Base-by-base conservation (phyloP, 2,113 vertebrate species). In the Saccopteryx leptura region DNA sequence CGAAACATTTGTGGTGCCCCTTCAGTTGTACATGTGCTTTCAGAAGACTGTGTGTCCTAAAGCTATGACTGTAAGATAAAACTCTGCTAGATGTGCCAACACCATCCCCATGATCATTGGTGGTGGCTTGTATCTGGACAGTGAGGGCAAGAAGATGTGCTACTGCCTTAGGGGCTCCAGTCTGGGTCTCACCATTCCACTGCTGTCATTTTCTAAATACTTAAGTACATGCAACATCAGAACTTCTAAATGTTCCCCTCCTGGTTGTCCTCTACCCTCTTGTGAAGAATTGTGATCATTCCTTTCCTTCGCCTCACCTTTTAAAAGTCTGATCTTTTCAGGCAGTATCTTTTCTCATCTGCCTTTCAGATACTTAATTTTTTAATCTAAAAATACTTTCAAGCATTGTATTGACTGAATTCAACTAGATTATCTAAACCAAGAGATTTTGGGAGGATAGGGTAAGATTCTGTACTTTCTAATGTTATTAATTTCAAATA, bases 41-140 rank as follows among this genome's bases (percentile, higher is more conserved):
- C 52, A 39, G 79, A 81, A 46, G 24, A 21, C 2, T 33, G 31
- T 60, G 17, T 86, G 15, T 61, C 68, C 6, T 31, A 19, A 46
- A 58, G 68, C 18, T 54, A 15, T 52, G 28, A 46, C 39, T 21
- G 17, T 24, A 46, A 18, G 61, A 33, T 26, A 19, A 33, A 56
- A 9, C 15, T 76, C 19, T 12, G 2, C 0, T 1, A 2, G 28
- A 10, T 26, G 17, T 60, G 15, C 24, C 26, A 6, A 0, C 61
- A 39, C 18, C 56, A 10, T 28, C 33, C 28, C 21, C 7, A 0
- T 21, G 58, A 5, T 28, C 4, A 10, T n/a, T n/a, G 7, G 2
- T 54, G 58, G 54, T 10, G 0, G 4, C 9, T 0, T 14, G 60
- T 17, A 63, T 23, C 6, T 24, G 26, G 58, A 31, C 1, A 2